These are phyloP conservation scores for Pedetes capensis DNA, from an alignment of 2,113 vertebrate species.

Conservation along the genomic window DNA sequence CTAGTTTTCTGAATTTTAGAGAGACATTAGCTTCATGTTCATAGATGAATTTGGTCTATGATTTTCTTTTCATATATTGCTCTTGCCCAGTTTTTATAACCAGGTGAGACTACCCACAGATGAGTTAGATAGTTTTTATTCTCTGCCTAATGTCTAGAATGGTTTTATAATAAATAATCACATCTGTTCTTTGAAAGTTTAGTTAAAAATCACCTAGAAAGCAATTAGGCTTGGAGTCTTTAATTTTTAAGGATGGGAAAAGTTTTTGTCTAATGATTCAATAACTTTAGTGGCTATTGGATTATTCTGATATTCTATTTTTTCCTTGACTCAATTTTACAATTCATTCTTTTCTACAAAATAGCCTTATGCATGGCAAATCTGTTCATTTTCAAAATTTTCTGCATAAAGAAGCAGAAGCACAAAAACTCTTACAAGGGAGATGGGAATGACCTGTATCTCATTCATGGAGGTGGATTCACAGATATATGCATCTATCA, in stretches of 20 bases:
- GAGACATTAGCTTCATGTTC: background rate
- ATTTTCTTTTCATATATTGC: background rate
- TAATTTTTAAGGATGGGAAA: background rate
- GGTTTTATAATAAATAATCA: background rate
- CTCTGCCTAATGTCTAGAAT: background rate
- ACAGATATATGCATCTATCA: background rate
- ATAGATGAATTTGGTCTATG: background rate
- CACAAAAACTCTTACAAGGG: background rate
- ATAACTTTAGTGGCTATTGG: background rate
- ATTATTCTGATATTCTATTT: background rate
- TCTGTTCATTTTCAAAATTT: conserved; percentile 9
- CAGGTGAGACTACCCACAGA: background rate
- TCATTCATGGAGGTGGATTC: background rate
- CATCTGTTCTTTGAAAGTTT: background rate
- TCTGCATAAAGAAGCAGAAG: background rate
- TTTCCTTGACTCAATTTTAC: background rate
- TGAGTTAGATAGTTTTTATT: background rate
- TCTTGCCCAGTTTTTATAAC: background rate
- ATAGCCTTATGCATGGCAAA: background rate
- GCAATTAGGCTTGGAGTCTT: background rate
- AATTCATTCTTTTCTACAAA: background rate
- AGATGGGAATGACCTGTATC: background rate
- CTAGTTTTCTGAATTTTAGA: background rate
- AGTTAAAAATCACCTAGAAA: background rate
- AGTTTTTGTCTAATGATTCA: background rate